Evolutionary conservation across 2,113 vertebrate genomes (phyloP), one percentile per base, ranked within the genome.

Genomic region (Hippocampus barbouri): DNA sequence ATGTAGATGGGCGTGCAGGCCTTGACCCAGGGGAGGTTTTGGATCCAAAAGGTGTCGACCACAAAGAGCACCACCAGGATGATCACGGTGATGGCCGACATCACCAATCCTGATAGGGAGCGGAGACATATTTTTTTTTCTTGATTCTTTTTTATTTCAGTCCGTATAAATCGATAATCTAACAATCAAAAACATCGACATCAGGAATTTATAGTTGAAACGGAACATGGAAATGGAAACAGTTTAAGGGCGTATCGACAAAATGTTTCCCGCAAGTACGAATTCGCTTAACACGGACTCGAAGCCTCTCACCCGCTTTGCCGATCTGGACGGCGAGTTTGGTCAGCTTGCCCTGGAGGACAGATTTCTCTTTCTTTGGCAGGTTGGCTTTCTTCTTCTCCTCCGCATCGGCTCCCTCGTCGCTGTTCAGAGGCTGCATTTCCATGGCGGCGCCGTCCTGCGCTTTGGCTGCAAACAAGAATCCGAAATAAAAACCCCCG

Each of bases 361-460:
- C 97, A 0, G 97, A 99, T 86, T 99, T 99, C 80, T 99, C 97
- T 82, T 99, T 99, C 91, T 99, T 99, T 85, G 95, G 92, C 90
- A 96, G 79, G 84, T 93, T 96, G 88, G 95, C 41, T 93, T 96
- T 98, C 89, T 95, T 96, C 86, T 98, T 98, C 86, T 98, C 96
- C 76, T 97, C 96, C 45, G 94, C 93, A 62, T 98, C 97, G 12
- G 77, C 93, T 69, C 93, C 95, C 71, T 98, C 97, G 16, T 98
- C 96, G 72, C 95, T 97, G 89, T 99, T 99, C 73, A 99, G 89
- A 10, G 97, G 97, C 56, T 99, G 97, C 97, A 99, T 99, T 93
- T 99, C 97, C 96, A 99, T 97, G 40, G 97, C 97, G 72, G 96
- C 97, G 47, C 97, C 97, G 82, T 98, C 97, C 84, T 98, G 96